Conservation (phyloP, 2,113 vertebrate genomes). For the Peromyscus leucopus region DNA sequence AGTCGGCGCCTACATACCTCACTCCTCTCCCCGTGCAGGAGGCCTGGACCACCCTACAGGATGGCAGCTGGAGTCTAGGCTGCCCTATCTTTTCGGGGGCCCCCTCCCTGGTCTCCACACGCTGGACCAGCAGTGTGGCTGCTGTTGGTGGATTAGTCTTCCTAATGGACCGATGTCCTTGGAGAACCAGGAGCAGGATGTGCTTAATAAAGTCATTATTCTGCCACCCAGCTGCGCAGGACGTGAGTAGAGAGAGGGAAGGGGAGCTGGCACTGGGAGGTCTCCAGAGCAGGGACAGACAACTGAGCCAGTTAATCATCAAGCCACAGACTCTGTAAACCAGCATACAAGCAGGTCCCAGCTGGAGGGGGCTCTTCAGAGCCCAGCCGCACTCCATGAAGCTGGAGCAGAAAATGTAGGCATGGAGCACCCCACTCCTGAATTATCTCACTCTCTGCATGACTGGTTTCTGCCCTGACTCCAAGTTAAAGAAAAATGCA, state of each 20-base stretch:
- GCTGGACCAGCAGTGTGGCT: slow-evolving; percentile 77
- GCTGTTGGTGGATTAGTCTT: slow-evolving; percentile 65
- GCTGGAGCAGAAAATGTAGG: background rate
- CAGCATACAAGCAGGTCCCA: slow-evolving; percentile 66
- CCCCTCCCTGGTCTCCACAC: slow-evolving; percentile 70
- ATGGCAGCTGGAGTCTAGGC: background rate
- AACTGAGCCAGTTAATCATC: slow-evolving; percentile 83
- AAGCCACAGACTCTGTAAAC: slow-evolving; percentile 76
- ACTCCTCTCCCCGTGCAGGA: background rate
- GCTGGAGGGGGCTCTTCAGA: slow-evolving; percentile 4
- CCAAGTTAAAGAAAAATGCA: background rate
- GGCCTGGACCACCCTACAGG: background rate
- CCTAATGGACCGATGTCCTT: slow-evolving; percentile 81
- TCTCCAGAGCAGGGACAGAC: slow-evolving; percentile 80
- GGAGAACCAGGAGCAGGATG: slow-evolving; percentile 84
- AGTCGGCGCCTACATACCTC: background rate
- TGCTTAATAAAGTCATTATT: slow-evolving; percentile 86
- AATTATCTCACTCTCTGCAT: background rate
- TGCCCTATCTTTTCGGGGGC: slow-evolving; percentile 64
- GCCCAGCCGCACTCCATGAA: background rate
- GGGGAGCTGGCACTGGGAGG: slow-evolving; percentile 80
- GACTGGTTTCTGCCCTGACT: background rate
- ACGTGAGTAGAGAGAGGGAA: slow-evolving; percentile 52
- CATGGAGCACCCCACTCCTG: background rate
- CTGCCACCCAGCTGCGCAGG: slow-evolving; percentile 84